A percentile compares a stretch with the other conserved stretches of the same genome.
These are phyloP conservation scores for Leucoraja erinaceus DNA, from an alignment of 2,113 vertebrate species.

Conservation along the genomic window DNA sequence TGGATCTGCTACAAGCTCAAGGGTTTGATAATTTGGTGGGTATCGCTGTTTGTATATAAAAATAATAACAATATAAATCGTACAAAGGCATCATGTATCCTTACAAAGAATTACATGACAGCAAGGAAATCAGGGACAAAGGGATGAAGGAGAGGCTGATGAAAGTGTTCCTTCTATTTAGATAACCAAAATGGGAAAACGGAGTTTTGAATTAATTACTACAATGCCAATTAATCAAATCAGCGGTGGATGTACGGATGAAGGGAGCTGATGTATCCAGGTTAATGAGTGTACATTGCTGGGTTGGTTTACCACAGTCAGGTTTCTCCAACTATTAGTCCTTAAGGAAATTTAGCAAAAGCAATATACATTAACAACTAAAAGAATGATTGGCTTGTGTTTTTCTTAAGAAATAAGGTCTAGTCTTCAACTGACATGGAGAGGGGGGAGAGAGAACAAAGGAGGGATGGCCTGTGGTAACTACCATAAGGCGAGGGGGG, in stretches of 20 bases:
- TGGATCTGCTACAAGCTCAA: not conserved
- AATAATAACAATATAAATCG: not conserved
- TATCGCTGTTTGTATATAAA: not conserved
- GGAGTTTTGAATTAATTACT: not conserved
- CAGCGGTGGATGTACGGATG: not conserved
- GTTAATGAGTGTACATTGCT: not conserved
- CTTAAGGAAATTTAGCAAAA: slow-evolving; percentile 10
- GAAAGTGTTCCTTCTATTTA: not conserved
- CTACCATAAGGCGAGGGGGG: too few relatives aligned
- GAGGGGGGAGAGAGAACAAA: too few relatives aligned
- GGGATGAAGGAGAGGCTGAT: not conserved
- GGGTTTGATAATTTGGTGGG: not conserved
- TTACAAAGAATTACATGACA: not conserved
- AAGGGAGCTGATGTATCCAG: slow-evolving; percentile 5
- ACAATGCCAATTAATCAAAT: slow-evolving; percentile 18
- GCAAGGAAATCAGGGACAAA: not conserved
- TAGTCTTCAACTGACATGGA: not conserved
- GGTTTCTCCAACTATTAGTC: not conserved
- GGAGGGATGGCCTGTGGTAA: too few relatives aligned
- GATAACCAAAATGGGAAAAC: not conserved
- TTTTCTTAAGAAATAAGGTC: not conserved
- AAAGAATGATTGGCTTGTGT: not conserved
- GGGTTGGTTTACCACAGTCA: not conserved
- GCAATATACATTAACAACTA: slow-evolving; percentile 9
- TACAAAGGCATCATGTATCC: not conserved